Base-by-base conservation (phyloP, 2,888 invertebrate genomes). In the Camptogramma bilineatum region DNA sequence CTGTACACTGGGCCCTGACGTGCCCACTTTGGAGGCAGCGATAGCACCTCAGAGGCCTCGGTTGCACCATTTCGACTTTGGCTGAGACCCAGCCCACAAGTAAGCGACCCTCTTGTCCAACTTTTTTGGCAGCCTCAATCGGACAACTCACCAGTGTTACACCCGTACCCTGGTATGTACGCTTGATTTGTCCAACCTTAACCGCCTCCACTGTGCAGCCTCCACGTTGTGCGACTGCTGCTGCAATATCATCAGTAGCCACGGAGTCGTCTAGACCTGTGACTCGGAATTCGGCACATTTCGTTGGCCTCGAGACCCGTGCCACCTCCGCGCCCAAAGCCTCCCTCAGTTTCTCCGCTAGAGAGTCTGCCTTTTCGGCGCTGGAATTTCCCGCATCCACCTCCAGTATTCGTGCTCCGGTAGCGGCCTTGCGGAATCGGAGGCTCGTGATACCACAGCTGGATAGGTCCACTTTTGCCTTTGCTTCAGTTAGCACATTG, bases 241-340 rank as follows among this genome's bases (percentile, higher is more conserved):
- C 4, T 0, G 17, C 13, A 0, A 64, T 13, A 0, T 64, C 63
- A 0, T 44, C 54, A 8, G 8, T 13, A 5, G 51, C 21, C 0
- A 50, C 54, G 0, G 64, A 51, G 42, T 64, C 64, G 17, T 64
- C 64, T 0, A 64, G 55, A 10, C 64, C 59, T 19, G 47, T n/a
- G 2, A 64, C n/a, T 1, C 59, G 44, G 0, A 64, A 0, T 0
- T 55, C 59, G 0, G 28, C 52, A n/a, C 64, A 55, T 17, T 55
- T 59, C 0, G 1, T 34, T 17, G 64, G 64, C 16, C 64, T 59
- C 10, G 54, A 31, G 0, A 64, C 59, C 10, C 21, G 2, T 2
- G 39, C 44, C 1, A 31, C 31, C 0, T 55, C 52, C 0, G 13
- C 9, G 1, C 42, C 17, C 1, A 63, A 0, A 0, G 10, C 17